Percentiles rank a stretch among this genome's conserved stretches.
Evolutionary conservation across 2,797 vertebrate genomes (phyloP).

Genomic region (Enteromius unitaeniatus): DNA sequence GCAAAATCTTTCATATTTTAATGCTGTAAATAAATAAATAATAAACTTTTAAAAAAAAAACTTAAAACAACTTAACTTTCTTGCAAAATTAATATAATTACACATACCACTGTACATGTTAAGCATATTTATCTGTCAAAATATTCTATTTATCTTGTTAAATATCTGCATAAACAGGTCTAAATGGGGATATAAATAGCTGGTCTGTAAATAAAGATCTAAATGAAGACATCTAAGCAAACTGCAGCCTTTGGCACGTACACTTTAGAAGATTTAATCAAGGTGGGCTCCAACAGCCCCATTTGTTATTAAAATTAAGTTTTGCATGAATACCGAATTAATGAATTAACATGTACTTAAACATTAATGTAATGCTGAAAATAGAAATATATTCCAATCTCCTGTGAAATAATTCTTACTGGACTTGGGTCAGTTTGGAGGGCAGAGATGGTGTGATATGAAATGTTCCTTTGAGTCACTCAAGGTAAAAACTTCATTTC

Average conservation of each 20-base stretch:
- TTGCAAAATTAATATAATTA: not conserved
- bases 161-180: conserved; percentile 7
- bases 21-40: not conserved
- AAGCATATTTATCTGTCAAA: conserved; percentile 1
- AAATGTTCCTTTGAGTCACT: not conserved
- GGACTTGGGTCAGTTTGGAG: conserved; percentile 16
- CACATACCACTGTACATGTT: not conserved
- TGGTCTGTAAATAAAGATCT: not conserved
- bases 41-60: not conserved
- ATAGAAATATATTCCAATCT: not conserved
- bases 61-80: not conserved
- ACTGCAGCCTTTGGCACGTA: not conserved
- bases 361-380: conserved; percentile 11
- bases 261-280: not conserved
- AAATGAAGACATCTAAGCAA: not conserved
- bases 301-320: conserved; percentile 17
- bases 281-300: conserved; percentile 8
- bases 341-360: not conserved
- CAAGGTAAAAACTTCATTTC: conserved; percentile 35
- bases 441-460: conserved; percentile 2
- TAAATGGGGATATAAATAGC: not conserved
- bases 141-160: not conserved
- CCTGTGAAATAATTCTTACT: not conserved
- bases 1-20: not conserved
- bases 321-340: conserved; percentile 10